These are phyloP conservation scores for Acipenser ruthenus DNA, from an alignment of 2,797 vertebrate species.

Conservation along the genomic window DNA sequence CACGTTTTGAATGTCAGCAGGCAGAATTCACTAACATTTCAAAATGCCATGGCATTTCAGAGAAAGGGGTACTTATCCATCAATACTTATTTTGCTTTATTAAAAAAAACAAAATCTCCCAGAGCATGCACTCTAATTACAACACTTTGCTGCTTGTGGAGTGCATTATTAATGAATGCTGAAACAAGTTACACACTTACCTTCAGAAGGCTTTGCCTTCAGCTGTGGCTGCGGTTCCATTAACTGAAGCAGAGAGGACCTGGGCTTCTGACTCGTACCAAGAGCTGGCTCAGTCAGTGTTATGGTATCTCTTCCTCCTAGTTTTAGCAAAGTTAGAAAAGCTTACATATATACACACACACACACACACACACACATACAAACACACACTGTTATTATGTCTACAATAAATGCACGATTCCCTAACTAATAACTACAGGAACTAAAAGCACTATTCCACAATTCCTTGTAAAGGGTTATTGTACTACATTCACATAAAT, in stretches of 20 bases:
- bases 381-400: conserved; percentile 7
- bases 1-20: conserved; percentile 72
- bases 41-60: conserved; percentile 77
- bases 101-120: conserved; percentile 34
- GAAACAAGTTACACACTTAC: conserved; percentile 57
- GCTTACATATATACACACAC: conserved; percentile 23
- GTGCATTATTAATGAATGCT: conserved; percentile 34
- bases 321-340: conserved; percentile 12
- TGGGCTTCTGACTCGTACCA: conserved; percentile 54
- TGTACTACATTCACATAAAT: no score
- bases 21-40: conserved; percentile 65
- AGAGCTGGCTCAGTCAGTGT: conserved; percentile 48
- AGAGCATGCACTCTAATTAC: conserved; percentile 44
- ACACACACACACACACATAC: conserved; percentile 16
- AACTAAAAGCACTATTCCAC: no score
- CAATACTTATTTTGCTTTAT: conserved; percentile 51
- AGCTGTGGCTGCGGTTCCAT: conserved; percentile 40
- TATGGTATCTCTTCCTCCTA: conserved; percentile 74
- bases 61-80: conserved; percentile 38
- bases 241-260: conserved; percentile 40
- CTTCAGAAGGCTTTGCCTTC: conserved; percentile 43
- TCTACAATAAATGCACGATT: no score
- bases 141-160: conserved; percentile 31
- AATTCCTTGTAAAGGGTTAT: no score
- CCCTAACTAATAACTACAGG: no score